Percentiles rank a stretch among this genome's conserved stretches.
Evolutionary conservation across 2,888 invertebrate species (phyloP).

Genomic region (Petrolisthes manimaculis): DNA sequence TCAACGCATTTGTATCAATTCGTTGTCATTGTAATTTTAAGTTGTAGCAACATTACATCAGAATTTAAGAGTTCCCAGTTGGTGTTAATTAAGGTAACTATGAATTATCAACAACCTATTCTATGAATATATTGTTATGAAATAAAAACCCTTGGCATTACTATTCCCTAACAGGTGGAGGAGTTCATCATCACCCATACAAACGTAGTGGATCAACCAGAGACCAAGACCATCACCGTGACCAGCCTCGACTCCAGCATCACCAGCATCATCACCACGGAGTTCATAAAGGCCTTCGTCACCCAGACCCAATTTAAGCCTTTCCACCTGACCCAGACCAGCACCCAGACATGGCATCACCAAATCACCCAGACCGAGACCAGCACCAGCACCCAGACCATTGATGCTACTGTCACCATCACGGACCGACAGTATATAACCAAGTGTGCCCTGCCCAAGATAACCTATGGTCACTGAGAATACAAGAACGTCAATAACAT

Average conservation of each 20-base stretch:
- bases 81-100: too few relatives aligned
- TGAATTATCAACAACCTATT: too few relatives aligned
- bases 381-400: not conserved
- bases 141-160: too few relatives aligned
- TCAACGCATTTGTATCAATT: too few relatives aligned
- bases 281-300: slow-evolving; percentile 19
- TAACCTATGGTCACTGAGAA: slow-evolving; percentile 28
- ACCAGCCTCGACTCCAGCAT: slow-evolving; percentile 13
- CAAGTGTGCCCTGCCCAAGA: slow-evolving; percentile 36
- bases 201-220: not conserved
- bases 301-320: slow-evolving; percentile 12
- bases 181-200: slow-evolving; percentile 34
- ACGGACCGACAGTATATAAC: slow-evolving; percentile 37
- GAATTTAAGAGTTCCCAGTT: too few relatives aligned
- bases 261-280: slow-evolving; percentile 1
- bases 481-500: too few relatives aligned
- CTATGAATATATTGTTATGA: too few relatives aligned
- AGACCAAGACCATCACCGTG: slow-evolving; percentile 14
- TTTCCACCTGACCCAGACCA: slow-evolving; percentile 27
- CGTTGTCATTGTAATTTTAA: too few relatives aligned
- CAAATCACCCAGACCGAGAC: slow-evolving; percentile 16
- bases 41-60: too few relatives aligned
- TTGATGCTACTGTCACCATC: slow-evolving; percentile 34
- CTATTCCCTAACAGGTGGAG: not conserved
- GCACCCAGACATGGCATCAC: slow-evolving; percentile 4